A percentile compares a stretch with the other conserved stretches of the same genome.
phyloP scores from a whole-genome alignment of 1,140 invertebrate species.

The Belonocnema kinseyi region DNA sequence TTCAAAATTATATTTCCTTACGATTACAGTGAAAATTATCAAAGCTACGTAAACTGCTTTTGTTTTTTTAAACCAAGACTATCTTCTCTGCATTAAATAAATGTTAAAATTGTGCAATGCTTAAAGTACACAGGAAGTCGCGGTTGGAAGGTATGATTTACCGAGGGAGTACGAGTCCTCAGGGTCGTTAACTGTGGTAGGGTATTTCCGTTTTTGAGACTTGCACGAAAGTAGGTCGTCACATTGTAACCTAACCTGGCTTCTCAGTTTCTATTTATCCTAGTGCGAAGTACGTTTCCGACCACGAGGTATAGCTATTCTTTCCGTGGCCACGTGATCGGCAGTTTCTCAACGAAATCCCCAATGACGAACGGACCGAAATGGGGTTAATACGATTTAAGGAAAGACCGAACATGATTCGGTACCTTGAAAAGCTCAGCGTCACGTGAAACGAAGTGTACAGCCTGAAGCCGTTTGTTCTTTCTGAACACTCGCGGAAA shows the following conservation, averaged over 20 bases:
- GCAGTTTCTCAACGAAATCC: conserved; percentile 6
- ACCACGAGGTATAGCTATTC: not conserved
- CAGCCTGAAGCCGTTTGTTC: conserved; percentile 27
- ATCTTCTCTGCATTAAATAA: conserved; percentile 19
- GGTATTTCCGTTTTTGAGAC: conserved; percentile 30
- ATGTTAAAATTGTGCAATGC: conserved; percentile 15
- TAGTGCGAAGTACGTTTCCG: conserved; percentile 7
- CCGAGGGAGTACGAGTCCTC: conserved; percentile 14
- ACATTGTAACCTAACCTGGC: conserved; percentile 10
- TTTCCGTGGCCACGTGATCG: not conserved
- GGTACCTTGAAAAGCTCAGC: not conserved
- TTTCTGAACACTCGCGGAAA: conserved; percentile 6
- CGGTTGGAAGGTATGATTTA: conserved; percentile 17
- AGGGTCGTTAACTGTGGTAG: conserved; percentile 16
- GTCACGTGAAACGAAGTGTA: conserved; percentile 11
- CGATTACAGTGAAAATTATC: not conserved
- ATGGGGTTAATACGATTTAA: conserved; percentile 36
- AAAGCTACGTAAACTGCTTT: not conserved
- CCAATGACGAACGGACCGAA: conserved; percentile 28
- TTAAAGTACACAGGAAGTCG: conserved; percentile 21
- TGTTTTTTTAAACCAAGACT: not conserved
- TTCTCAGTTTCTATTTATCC: conserved; percentile 14
- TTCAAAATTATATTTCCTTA: not conserved
- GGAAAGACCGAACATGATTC: conserved; percentile 20
- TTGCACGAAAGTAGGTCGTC: conserved; percentile 8